Evolutionary conservation across 2,888 invertebrate species (phyloP).

Genomic region (Drosophila mulleri): DNA sequence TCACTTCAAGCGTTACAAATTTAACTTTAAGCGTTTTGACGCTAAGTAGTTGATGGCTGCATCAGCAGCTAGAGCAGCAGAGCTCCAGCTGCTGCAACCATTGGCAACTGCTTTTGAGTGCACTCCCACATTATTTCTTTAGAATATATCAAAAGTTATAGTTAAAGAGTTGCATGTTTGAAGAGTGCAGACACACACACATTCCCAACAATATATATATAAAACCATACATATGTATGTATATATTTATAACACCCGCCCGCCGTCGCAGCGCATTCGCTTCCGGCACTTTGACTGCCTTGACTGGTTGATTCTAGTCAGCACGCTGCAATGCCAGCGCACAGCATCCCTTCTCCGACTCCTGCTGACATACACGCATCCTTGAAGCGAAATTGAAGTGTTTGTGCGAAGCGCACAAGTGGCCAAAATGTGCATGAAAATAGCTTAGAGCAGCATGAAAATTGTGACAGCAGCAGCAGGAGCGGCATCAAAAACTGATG

Average conservation of each 20-base stretch:
- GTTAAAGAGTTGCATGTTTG: constrained; percentile 76
- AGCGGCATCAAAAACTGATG: constrained; percentile 12
- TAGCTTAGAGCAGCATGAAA: constrained; percentile 76
- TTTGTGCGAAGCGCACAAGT: constrained; percentile 75
- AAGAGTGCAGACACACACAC: constrained; percentile 26
- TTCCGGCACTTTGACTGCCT: constrained; percentile 72
- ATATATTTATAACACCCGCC: constrained; percentile 23
- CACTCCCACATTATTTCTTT: constrained; percentile 72
- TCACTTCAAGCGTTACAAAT: constrained; percentile 77
- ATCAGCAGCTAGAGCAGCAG: constrained; percentile 2
- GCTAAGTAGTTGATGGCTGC: constrained; percentile 75
- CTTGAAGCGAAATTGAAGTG: constrained; percentile 79
- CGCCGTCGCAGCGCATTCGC: constrained; percentile 49
- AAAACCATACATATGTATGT: constrained; percentile 11
- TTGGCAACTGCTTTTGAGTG: constrained; percentile 67
- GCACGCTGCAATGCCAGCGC: constrained; percentile 40
- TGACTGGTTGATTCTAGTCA: constrained; percentile 57
- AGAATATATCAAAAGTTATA: constrained; percentile 80
- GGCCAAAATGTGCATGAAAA: constrained; percentile 78
- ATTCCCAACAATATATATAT: constrained; percentile 10
- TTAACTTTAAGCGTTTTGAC: constrained; percentile 80
- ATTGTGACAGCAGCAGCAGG: constrained; percentile 52
- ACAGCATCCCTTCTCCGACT: neutral
- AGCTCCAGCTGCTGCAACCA: constrained; percentile 30
- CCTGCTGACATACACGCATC: constrained; percentile 51